Evolutionary conservation across 2,113 vertebrate species (phyloP).

Genomic region (Spilogale gracilis): DNA sequence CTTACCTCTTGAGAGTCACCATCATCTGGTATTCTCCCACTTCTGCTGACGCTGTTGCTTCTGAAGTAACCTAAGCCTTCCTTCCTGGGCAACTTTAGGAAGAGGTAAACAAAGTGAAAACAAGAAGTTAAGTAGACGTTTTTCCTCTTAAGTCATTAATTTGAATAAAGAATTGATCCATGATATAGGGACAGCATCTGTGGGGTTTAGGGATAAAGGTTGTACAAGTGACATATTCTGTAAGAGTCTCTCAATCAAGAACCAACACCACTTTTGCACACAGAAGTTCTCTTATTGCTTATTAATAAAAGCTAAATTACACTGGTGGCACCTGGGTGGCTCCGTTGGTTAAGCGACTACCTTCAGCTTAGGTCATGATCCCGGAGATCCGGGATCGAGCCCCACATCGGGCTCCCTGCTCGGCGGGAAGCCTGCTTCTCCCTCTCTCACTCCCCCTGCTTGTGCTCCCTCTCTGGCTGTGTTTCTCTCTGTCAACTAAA

Average conservation of each 20-base stretch:
- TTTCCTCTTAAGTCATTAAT: neutral
- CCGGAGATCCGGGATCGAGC: too few species aligned
- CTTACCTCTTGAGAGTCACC: neutral
- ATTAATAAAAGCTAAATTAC: neutral
- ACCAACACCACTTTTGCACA: neutral
- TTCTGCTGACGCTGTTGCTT: neutral
- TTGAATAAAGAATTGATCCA: neutral
- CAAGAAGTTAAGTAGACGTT: neutral
- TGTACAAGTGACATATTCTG: neutral
- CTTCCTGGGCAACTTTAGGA: neutral
- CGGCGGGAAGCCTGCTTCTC: too few species aligned
- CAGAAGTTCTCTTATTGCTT: neutral
- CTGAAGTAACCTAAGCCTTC: slow-evolving; percentile 2
- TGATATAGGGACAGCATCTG: neutral
- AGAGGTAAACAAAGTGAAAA: neutral
- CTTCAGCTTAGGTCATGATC: too few species aligned
- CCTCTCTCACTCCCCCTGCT: too few species aligned
- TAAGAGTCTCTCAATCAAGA: neutral
- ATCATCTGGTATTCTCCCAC: neutral
- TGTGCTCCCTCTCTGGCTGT: too few species aligned
- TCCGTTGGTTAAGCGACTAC: too few species aligned
- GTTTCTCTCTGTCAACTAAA: too few species aligned
- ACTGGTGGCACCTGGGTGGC: too few species aligned
- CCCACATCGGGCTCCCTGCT: too few species aligned
- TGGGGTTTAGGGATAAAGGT: neutral